Conservation (phyloP, 2,113 vertebrate species). For the Pseudorhombus dupliciocellatus region DNA sequence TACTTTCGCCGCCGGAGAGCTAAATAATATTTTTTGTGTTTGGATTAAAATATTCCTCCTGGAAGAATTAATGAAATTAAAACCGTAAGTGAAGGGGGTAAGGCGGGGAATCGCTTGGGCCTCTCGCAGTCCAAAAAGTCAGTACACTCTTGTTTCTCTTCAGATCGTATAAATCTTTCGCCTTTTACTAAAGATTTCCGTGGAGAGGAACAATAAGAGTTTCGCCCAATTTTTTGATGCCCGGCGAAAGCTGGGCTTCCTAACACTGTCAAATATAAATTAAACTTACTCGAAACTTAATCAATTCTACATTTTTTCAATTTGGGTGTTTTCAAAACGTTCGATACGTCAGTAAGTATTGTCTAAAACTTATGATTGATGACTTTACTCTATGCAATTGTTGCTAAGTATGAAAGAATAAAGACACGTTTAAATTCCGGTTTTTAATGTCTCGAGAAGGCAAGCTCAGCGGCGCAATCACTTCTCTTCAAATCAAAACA, state of each 20-base stretch:
- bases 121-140: fast-evolving
- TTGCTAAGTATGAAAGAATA: no score
- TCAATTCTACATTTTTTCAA: no score
- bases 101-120: neutral
- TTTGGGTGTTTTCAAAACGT: no score
- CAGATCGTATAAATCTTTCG: slow-evolving; percentile 80
- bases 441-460: no score
- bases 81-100: neutral
- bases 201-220: slow-evolving; percentile 76
- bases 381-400: no score
- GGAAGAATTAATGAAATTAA: no score
- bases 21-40: neutral
- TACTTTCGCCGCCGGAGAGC: neutral
- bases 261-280: neutral
- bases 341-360: no score
- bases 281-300: no score
- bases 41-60: neutral
- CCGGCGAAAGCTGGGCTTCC: slow-evolving; percentile 49
- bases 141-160: slow-evolving; percentile 53
- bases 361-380: no score
- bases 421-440: no score
- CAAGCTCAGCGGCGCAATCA: no score
- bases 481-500: no score
- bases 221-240: slow-evolving; percentile 69
- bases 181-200: slow-evolving; percentile 82